phyloP scores from a whole-genome alignment of 2,797 vertebrate genomes.

The Scyliorhinus canicula region DNA sequence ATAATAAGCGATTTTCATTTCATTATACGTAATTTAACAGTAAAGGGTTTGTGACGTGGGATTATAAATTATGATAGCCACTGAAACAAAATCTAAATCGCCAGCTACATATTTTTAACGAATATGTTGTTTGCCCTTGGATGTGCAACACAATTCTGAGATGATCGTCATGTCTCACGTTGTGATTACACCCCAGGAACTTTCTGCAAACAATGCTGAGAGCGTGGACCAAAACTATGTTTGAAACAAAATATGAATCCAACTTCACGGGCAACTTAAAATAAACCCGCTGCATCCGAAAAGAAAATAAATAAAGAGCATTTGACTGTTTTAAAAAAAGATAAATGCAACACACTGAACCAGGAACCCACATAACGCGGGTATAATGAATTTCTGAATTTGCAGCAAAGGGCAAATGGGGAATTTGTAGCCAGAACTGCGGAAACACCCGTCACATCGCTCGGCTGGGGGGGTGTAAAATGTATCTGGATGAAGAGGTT shows the following conservation, averaged over 20 bases:
- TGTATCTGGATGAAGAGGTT: constrained; percentile 10
- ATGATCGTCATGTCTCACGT: background rate
- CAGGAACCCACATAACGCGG: background rate
- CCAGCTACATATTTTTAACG: background rate
- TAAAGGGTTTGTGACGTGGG: background rate
- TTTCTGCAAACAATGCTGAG: constrained; percentile 8
- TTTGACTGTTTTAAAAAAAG: background rate
- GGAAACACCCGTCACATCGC: constrained; percentile 7
- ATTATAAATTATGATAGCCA: background rate
- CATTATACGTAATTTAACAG: background rate
- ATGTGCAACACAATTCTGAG: constrained; percentile 2
- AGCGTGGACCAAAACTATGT: constrained; percentile 19
- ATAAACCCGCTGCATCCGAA: background rate
- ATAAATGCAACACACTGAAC: background rate
- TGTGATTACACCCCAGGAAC: background rate
- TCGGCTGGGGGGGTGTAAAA: background rate
- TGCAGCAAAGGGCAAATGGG: background rate
- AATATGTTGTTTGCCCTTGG: background rate
- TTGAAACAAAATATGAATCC: constrained; percentile 33
- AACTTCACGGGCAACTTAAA: background rate
- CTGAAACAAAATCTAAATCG: background rate
- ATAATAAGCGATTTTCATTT: too few relatives aligned
- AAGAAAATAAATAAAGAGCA: background rate
- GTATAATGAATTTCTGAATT: constrained; percentile 2
- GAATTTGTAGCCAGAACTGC: background rate